Percentiles rank a stretch among this genome's conserved stretches.
Conservation (phyloP, 2,888 invertebrate species). For the Netelia melanura region DNA sequence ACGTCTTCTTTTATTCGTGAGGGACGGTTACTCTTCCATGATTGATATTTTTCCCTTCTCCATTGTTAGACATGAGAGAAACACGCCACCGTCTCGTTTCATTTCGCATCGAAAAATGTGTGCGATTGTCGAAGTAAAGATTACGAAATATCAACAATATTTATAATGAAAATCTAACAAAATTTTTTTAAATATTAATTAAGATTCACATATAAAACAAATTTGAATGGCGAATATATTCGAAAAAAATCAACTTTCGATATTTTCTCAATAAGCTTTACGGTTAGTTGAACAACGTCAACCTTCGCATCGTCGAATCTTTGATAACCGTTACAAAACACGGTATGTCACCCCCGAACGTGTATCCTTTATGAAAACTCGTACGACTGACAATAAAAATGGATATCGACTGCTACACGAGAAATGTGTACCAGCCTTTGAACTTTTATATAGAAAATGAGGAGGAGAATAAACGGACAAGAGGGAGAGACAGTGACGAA, state of each 20-base stretch:
- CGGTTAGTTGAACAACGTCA: constrained; percentile 11
- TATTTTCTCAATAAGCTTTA: constrained; percentile 8
- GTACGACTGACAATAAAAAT: constrained; percentile 46
- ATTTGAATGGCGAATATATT: not conserved
- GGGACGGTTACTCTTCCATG: no score
- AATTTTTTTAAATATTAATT: no score
- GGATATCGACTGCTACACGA: constrained; percentile 47
- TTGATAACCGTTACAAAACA: not conserved
- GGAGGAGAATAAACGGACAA: constrained; percentile 42
- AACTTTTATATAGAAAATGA: constrained; percentile 49
- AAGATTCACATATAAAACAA: no score
- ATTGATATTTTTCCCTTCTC: no score
- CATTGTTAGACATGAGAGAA: no score
- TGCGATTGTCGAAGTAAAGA: no score
- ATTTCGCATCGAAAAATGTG: no score
- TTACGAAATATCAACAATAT: no score
- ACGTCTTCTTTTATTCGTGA: no score
- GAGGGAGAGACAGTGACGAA: constrained; percentile 50
- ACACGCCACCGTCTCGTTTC: no score
- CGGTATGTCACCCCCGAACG: not conserved
- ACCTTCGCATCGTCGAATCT: constrained; percentile 25
- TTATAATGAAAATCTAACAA: no score
- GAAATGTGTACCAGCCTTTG: constrained; percentile 45
- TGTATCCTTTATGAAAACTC: constrained; percentile 58
- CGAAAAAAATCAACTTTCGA: not conserved